A percentile compares a stretch with the other conserved stretches of the same genome.
Conservation (phyloP, 2,797 vertebrate species). For the Onychomys leucogaster region DNA sequence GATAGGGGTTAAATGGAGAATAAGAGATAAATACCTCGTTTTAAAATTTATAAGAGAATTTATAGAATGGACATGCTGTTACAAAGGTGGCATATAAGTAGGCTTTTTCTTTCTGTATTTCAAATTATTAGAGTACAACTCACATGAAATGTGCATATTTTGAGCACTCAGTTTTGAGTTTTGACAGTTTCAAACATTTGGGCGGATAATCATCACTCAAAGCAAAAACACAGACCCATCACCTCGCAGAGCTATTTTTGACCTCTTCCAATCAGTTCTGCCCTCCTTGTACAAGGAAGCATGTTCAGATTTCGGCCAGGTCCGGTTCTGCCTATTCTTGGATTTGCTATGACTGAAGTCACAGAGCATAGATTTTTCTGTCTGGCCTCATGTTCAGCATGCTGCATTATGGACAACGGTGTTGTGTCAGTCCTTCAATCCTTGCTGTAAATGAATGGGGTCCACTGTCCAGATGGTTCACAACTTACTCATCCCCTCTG, state of each 20-base stretch:
- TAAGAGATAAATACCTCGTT: not conserved
- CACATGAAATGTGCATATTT: slow-evolving; percentile 7
- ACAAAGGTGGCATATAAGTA: not conserved
- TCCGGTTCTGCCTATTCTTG: not conserved
- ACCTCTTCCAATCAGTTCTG: not conserved
- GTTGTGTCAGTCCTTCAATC: not conserved
- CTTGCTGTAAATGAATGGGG: not conserved
- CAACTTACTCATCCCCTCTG: not conserved
- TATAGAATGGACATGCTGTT: not conserved
- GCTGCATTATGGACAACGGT: not conserved
- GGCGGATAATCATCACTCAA: not conserved
- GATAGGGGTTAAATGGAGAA: not conserved
- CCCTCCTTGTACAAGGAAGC: not conserved
- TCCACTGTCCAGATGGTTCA: not conserved
- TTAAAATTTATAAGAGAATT: slow-evolving; percentile 27
- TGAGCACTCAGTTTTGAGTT: slow-evolving; percentile 41
- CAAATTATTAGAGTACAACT: slow-evolving; percentile 23
- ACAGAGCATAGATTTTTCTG: not conserved
- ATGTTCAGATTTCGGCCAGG: slow-evolving; percentile 1
- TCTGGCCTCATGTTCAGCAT: not conserved
- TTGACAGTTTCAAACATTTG: slow-evolving; percentile 24
- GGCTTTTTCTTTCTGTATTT: not conserved
- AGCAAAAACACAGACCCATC: not conserved
- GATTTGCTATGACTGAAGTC: not conserved
- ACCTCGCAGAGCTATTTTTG: not conserved